These are phyloP conservation scores for Mormyrus hasselquistii DNA, from an alignment of 2,797 vertebrate genomes.

Conservation along the genomic window DNA sequence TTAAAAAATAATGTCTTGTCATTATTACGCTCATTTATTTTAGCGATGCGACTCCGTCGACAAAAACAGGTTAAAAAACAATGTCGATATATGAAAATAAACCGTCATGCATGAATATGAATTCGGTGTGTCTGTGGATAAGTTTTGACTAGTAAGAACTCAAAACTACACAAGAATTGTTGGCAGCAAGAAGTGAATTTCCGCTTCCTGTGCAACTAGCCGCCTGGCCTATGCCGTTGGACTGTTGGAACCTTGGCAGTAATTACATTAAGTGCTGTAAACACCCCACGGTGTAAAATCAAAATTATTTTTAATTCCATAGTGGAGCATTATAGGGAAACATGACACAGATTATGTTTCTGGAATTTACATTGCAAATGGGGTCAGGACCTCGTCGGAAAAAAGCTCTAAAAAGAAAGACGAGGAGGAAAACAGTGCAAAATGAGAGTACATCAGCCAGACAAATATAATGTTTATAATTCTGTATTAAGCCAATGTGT, in stretches of 20 bases:
- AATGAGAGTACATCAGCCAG: background rate
- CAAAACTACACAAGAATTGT: background rate
- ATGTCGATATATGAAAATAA: background rate
- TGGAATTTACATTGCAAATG: background rate
- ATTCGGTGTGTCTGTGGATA: background rate
- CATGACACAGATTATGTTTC: conserved; percentile 9
- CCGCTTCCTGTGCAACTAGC: background rate
- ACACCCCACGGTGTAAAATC: background rate
- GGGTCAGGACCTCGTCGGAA: background rate
- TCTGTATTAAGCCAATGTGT: background rate
- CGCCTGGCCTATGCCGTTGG: background rate
- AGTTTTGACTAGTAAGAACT: background rate
- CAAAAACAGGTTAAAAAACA: background rate
- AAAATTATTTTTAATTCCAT: conserved; percentile 9
- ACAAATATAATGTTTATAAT: background rate
- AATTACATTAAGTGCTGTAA: conserved; percentile 4
- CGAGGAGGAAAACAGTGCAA: background rate
- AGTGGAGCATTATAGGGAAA: background rate
- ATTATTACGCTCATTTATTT: background rate
- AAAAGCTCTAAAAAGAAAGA: background rate
- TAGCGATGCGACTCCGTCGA: background rate
- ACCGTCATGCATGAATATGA: background rate
- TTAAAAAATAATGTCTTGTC: background rate
- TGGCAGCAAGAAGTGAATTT: background rate
- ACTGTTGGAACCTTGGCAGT: background rate